Conservation (phyloP, 2,888 invertebrate species). For the Aleiodes leptofemur region DNA sequence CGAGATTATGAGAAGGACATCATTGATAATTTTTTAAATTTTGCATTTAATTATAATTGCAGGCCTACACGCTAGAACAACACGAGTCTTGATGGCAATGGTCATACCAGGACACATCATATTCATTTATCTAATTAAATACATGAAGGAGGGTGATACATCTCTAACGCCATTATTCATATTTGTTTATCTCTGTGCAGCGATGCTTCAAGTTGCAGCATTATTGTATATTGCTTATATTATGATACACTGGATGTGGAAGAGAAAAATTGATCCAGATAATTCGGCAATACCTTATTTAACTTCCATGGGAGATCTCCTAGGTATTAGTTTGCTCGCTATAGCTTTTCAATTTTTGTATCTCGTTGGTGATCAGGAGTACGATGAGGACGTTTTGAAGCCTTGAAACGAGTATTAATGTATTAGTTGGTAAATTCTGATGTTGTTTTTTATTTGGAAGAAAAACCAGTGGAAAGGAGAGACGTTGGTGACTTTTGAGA, state of each 20-base stretch:
- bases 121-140: constrained; percentile 84
- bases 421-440: neutral
- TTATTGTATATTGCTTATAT: constrained; percentile 80
- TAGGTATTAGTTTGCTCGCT: constrained; percentile 83
- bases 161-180: constrained; percentile 82
- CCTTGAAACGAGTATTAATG: constrained; percentile 53
- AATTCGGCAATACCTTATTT: constrained; percentile 87
- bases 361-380: constrained; percentile 78
- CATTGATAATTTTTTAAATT: constrained; percentile 3
- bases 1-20: too few species aligned
- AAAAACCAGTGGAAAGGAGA: neutral
- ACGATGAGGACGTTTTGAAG: constrained; percentile 63
- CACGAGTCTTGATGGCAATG: constrained; percentile 83
- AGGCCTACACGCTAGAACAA: constrained; percentile 82
- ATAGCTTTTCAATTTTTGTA: constrained; percentile 81
- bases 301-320: constrained; percentile 86
- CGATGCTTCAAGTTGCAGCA: constrained; percentile 79
- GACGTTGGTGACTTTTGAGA: neutral
- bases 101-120: constrained; percentile 87
- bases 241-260: constrained; percentile 82
- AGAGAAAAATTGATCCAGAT: constrained; percentile 82
- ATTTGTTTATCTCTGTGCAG: constrained; percentile 82
- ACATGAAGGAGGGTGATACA: constrained; percentile 82
- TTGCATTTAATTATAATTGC: constrained; percentile 50
- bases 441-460: neutral